Percentiles rank a stretch among this genome's conserved stretches.
These are phyloP conservation scores for Limosa lapponica DNA, from an alignment of 2,797 vertebrate species.

Conservation along the genomic window DNA sequence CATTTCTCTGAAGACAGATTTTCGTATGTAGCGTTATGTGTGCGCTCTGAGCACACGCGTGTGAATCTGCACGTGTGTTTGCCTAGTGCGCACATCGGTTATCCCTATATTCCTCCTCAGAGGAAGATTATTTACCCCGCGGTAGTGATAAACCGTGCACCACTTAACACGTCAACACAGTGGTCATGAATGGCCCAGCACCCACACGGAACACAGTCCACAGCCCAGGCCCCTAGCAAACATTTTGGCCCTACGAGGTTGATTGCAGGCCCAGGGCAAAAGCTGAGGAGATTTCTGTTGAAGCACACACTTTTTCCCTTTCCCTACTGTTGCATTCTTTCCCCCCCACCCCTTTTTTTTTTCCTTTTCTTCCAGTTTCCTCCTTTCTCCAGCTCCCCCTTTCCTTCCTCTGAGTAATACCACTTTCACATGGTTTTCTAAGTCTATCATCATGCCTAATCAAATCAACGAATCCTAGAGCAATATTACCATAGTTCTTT, in stretches of 20 bases:
- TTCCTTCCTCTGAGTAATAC: background rate
- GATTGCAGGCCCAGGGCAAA: background rate
- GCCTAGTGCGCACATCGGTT: background rate
- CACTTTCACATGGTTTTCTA: background rate
- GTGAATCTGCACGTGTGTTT: background rate
- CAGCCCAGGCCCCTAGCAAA: background rate
- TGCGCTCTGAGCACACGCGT: fast-evolving
- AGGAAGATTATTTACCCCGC: background rate
- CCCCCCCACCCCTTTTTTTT: background rate
- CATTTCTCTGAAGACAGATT: background rate
- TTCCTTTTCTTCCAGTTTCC: background rate
- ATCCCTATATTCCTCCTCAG: background rate
- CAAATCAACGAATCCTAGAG: background rate
- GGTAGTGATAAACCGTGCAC: background rate
- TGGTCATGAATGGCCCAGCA: background rate
- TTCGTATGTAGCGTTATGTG: background rate
- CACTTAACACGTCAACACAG: background rate
- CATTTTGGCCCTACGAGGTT: background rate
- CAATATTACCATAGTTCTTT: background rate
- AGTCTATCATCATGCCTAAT: background rate
- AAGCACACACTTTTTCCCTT: background rate
- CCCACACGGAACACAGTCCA: background rate
- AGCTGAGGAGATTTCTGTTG: background rate
- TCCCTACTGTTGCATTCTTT: background rate
- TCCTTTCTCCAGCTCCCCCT: background rate